Evolutionary conservation across 2,113 vertebrate species (phyloP).

Genomic region (Pelmatolapia mariae): DNA sequence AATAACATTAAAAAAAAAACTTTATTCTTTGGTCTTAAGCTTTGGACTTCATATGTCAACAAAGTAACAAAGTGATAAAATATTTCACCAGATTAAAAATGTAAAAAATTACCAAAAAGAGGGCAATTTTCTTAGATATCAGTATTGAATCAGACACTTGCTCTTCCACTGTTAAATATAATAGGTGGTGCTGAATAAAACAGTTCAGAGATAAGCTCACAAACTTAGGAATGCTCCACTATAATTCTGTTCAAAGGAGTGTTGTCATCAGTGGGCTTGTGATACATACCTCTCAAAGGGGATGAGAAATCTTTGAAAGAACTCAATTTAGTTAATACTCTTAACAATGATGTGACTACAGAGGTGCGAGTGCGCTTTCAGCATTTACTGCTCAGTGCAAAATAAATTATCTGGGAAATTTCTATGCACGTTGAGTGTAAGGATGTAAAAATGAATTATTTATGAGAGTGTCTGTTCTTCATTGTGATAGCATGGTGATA

Average conservation of each 20-base stretch:
- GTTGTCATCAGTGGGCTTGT: neutral
- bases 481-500: constrained; percentile 49
- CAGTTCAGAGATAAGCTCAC: neutral
- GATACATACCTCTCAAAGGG: neutral
- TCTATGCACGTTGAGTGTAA: constrained; percentile 31
- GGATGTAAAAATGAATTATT: constrained; percentile 57
- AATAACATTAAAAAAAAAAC: neutral
- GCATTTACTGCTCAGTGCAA: constrained; percentile 30
- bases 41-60: neutral
- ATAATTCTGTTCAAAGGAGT: neutral
- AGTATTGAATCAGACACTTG: neutral
- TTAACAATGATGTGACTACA: constrained; percentile 15
- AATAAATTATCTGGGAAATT: constrained; percentile 57
- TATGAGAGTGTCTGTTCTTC: constrained; percentile 54
- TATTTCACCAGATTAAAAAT: neutral
- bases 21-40: neutral
- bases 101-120: neutral
- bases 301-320: constrained; percentile 30
- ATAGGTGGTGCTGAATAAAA: neutral
- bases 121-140: neutral
- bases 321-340: constrained; percentile 34
- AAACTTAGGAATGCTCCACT: neutral
- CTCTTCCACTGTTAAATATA: neutral
- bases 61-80: neutral
- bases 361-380: constrained; percentile 30